phyloP scores from a whole-genome alignment of 2,888 invertebrate species.

The Aspidiotus rigidus region DNA sequence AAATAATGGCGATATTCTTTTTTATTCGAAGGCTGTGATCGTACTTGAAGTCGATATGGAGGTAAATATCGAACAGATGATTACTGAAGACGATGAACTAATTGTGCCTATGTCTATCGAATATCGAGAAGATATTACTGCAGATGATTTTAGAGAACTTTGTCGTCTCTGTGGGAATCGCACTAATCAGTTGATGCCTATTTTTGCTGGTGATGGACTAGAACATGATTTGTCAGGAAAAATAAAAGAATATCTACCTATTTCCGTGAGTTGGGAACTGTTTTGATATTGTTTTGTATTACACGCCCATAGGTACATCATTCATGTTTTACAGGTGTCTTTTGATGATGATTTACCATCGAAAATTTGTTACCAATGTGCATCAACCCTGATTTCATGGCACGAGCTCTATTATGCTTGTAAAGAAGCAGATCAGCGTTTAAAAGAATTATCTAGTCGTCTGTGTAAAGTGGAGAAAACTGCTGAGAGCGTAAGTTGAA shows the following conservation, averaged over 20 bases:
- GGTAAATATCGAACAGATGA: not conserved
- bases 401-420: constrained; percentile 14
- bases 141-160: not conserved
- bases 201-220: constrained; percentile 21
- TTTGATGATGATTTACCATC: constrained; percentile 12
- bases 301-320: too few species aligned
- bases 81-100: not conserved
- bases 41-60: not conserved
- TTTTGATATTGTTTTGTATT: too few species aligned
- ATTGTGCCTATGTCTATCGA: constrained; percentile 4
- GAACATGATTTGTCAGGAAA: constrained; percentile 15
- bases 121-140: not conserved
- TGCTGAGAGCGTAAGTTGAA: not conserved
- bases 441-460: not conserved
- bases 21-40: too few species aligned
- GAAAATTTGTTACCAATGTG: constrained; percentile 14
- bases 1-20: too few species aligned
- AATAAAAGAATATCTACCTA: constrained; percentile 21
- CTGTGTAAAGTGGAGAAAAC: not conserved
- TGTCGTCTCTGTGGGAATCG: constrained; percentile 26
- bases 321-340: constrained; percentile 1
- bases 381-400: constrained; percentile 9
- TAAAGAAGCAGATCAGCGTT: constrained; percentile 1
- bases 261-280: not conserved
- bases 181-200: constrained; percentile 17